Percentiles rank a stretch among this genome's conserved stretches.
Conservation (phyloP, 23 tunicate genomes). For the Halocynthia roretzi region DNA sequence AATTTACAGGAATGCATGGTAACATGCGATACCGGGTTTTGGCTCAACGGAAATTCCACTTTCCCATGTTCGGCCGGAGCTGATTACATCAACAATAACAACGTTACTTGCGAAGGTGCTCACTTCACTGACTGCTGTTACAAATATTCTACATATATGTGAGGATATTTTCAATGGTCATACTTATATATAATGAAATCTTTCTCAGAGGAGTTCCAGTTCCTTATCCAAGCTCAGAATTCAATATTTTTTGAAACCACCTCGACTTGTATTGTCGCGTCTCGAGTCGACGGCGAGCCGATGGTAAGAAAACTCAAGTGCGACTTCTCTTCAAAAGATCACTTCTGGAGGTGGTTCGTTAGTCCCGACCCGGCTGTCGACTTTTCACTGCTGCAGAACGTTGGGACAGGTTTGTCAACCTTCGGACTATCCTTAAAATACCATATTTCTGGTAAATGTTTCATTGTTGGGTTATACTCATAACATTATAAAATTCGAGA, state of each 20-base stretch:
- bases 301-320: neutral
- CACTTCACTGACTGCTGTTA: neutral
- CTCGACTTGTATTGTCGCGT: neutral
- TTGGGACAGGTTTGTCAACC: conserved; percentile 5
- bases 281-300: neutral
- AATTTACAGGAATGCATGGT: conserved; percentile 2
- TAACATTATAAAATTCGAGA: too few relatives aligned
- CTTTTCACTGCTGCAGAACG: conserved; percentile 2
- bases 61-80: neutral
- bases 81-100: neutral
- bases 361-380: neutral
- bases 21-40: conserved; percentile 4
- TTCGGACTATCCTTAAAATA: neutral
- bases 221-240: conserved; percentile 8
- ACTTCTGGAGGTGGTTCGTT: conserved; percentile 19
- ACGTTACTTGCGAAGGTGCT: conserved; percentile 16
- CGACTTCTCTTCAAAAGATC: neutral
- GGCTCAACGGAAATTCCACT: neutral
- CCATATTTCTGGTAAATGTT: neutral
- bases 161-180: neutral
- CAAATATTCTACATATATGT: neutral
- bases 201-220: conserved; percentile 20
- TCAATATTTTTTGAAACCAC: conserved; percentile 7
- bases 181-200: neutral
- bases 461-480: too few relatives aligned